These are phyloP conservation scores for Neosilurus hyrtlii DNA, from an alignment of 2,797 vertebrate genomes.

Conservation along the genomic window DNA sequence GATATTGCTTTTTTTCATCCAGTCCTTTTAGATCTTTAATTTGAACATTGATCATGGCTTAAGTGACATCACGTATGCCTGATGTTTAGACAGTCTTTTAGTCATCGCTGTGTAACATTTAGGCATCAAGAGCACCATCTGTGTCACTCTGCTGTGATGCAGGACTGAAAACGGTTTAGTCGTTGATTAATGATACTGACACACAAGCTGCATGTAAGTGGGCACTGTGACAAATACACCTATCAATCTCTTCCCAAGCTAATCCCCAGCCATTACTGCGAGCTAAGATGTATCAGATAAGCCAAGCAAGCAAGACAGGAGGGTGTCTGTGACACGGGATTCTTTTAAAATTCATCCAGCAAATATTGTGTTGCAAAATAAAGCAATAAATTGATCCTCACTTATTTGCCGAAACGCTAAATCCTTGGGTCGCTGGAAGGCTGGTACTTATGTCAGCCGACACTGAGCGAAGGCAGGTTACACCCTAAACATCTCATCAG, in stretches of 20 bases:
- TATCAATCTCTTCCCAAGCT: conserved; percentile 71
- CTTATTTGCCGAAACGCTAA: no score
- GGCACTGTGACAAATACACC: conserved; percentile 76
- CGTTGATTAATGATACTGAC: conserved; percentile 76
- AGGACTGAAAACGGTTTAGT: conserved; percentile 69
- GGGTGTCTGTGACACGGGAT: not conserved
- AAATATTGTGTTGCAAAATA: not conserved
- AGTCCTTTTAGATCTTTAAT: not conserved
- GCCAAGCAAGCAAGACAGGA: conserved; percentile 11
- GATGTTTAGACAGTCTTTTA: conserved; percentile 19
- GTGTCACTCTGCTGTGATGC: conserved; percentile 69
- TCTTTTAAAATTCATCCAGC: not conserved
- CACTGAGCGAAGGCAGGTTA: no score
- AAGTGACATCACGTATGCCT: conserved; percentile 11
- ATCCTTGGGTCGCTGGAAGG: no score
- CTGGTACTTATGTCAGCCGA: no score
- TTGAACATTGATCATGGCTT: not conserved
- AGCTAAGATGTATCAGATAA: conserved; percentile 68
- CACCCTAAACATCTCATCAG: no score
- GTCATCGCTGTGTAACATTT: conserved; percentile 18
- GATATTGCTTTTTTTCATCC: not conserved
- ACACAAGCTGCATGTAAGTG: conserved; percentile 60
- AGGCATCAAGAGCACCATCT: conserved; percentile 24
- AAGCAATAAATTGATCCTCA: not conserved
- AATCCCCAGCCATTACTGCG: conserved; percentile 71